These are phyloP conservation scores for Strigamia crassipes DNA, from an alignment of 2,888 invertebrate genomes.

Conservation along the genomic window DNA sequence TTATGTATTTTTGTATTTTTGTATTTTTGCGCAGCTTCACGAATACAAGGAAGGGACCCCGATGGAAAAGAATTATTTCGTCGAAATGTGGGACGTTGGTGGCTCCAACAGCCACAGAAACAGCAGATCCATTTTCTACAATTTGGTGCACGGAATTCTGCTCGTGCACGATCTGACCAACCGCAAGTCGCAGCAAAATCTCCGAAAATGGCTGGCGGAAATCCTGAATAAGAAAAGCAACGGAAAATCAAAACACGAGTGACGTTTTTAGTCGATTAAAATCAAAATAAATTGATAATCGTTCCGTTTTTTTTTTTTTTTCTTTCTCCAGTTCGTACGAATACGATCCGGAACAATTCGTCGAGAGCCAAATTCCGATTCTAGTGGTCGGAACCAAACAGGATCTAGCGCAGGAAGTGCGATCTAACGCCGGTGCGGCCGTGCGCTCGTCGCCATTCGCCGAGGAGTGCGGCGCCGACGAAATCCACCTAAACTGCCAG, in stretches of 20 bases:
- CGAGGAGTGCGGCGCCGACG: constrained; percentile 90
- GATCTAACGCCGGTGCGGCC: constrained; percentile 60
- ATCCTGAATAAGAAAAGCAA: constrained; percentile 71
- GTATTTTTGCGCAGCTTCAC: constrained; percentile 67
- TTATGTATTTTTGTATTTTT: not conserved
- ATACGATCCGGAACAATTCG: constrained; percentile 61
- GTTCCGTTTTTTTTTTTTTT: not conserved
- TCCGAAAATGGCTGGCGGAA: constrained; percentile 91
- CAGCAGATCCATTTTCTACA: constrained; percentile 91
- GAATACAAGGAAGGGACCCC: constrained; percentile 93
- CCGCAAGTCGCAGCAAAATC: constrained; percentile 90
- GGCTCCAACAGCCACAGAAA: constrained; percentile 92
- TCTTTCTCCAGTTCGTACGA: constrained; percentile 52
- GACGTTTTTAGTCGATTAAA: not conserved
- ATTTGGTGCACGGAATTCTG: constrained; percentile 68
- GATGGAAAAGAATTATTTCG: constrained; percentile 84
- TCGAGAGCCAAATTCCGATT: constrained; percentile 77
- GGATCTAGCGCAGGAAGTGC: constrained; percentile 80
- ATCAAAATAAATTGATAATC: not conserved
- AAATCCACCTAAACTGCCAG: constrained; percentile 77
- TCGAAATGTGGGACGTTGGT: constrained; percentile 97
- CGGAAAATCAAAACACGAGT: constrained; percentile 48
- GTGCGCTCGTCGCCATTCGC: constrained; percentile 70
- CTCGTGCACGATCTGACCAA: constrained; percentile 97
- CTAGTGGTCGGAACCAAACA: constrained; percentile 92